Percentiles rank a stretch among this genome's conserved stretches.
Conservation (phyloP, 35 echinoderm and acorn worm species). For the Hemicentrotus pulcherrimus region DNA sequence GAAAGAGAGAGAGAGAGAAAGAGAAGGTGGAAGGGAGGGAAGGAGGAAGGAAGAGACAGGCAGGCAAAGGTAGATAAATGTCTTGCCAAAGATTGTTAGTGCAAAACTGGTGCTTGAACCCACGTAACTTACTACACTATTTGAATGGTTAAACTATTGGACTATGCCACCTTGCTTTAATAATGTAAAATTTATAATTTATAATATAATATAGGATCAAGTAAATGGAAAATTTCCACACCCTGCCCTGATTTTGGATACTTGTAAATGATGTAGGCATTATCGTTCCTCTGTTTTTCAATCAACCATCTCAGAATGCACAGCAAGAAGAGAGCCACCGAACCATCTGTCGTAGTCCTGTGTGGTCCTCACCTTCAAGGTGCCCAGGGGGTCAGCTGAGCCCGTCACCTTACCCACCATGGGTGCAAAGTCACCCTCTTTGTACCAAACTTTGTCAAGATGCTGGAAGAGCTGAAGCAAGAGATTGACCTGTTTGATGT, state of each 20-base stretch:
- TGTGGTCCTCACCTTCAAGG: slow-evolving; percentile 93
- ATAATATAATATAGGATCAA: no score
- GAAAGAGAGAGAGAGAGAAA: no score
- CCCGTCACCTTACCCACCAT: slow-evolving; percentile 82
- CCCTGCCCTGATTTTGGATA: neutral
- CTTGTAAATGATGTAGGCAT: neutral
- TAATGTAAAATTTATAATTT: no score
- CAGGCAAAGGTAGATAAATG: no score
- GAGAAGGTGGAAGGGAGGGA: no score
- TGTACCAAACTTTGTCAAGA: slow-evolving; percentile 68
- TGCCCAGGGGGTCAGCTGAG: slow-evolving; percentile 92
- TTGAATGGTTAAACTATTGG: no score
- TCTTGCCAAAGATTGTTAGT: no score
- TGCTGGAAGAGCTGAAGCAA: slow-evolving; percentile 63
- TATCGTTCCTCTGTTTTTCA: neutral
- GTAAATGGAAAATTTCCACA: neutral
- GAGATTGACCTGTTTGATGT: slow-evolving; percentile 79
- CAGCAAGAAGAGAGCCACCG: slow-evolving; percentile 16
- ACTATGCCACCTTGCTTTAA: no score
- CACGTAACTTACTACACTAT: no score
- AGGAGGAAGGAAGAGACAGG: no score
- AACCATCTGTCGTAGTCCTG: slow-evolving; percentile 76
- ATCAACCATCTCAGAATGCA: neutral
- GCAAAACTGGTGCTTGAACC: no score
- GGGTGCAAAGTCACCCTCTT: slow-evolving; percentile 75